Evolutionary conservation across 2,888 invertebrate species (phyloP), one percentile per base, ranked within the genome.

Genomic region (Eupeodes luniger): DNA sequence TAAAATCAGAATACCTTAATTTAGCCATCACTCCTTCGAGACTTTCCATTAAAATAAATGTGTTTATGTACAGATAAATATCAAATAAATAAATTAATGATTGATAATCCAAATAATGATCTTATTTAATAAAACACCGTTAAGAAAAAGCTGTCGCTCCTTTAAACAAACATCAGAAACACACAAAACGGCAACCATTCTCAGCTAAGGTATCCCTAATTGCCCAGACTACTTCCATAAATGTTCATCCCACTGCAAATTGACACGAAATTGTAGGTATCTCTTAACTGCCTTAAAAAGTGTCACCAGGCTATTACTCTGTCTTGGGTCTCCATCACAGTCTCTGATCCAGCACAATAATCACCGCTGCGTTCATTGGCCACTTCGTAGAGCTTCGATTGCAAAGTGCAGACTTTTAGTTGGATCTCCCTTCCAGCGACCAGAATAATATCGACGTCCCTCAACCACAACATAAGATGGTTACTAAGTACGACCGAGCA

Each of bases 231-330:
- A 78, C 70, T 85, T 81, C 88, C 88, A 85, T 88, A 88, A 88
- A 88, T 81, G 88, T 81, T 81, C 85, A 81, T 85, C 85, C 85
- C 44, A 85, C 85, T 78, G 85, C 85, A 88, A 88, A 85, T 88
- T 85, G 88, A 88, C 78, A 88, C 88, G 49, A 84, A 88, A 88
- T 88, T 81, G 78, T 27, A 27, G 27, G 27, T 88, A 78, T 88
- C 85, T 85, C 77, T 81, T 64, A 84, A 74, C 86, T 83, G 83
- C 80, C 83, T 76, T 74, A 87, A 79, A 80, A 66, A 80, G 83
- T 87, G 72, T 84, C 87, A 80, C 84, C 72, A 72, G 64, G 75
- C 86, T 79, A 86, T 83, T 86, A 86, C 76, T 83, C 83, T 75
- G 83, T 79, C 86, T 53, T 76, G 75, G 62, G 10, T 11, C 16